These are phyloP conservation scores for Anadara kagoshimensis DNA, from an alignment of 1,140 invertebrate genomes.

Conservation along the genomic window DNA sequence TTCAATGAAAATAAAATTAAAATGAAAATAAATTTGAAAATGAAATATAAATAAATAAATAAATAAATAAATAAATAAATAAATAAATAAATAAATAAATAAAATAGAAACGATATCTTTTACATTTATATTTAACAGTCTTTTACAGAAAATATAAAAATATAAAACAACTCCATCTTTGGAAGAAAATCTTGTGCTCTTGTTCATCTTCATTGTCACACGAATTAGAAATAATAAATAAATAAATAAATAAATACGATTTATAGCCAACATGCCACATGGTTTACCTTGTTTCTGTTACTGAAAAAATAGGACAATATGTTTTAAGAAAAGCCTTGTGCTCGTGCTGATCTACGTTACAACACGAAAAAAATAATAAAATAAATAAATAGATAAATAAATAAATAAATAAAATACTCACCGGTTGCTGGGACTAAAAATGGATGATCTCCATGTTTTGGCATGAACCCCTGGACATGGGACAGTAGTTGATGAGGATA, in stretches of 20 bases:
- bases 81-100: neutral
- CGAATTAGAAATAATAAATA: too few relatives aligned
- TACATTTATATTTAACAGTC: neutral
- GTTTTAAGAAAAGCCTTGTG: too few relatives aligned
- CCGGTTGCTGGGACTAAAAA: slow-evolving; percentile 74
- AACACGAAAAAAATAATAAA: neutral
- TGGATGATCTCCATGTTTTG: slow-evolving; percentile 75
- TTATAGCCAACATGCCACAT: too few relatives aligned
- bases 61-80: neutral
- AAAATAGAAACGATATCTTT: neutral
- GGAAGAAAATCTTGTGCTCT: too few relatives aligned
- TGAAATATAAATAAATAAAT: neutral
- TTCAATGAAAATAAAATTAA: too few relatives aligned
- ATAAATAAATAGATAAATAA: neutral
- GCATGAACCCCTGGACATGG: slow-evolving; percentile 75
- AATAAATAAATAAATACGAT: too few relatives aligned
- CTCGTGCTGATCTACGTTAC: too few relatives aligned
- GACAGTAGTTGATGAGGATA: slow-evolving; percentile 71
- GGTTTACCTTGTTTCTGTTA: too few relatives aligned
- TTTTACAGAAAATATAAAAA: neutral
- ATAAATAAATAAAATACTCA: slow-evolving; percentile 68
- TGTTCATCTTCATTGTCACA: too few relatives aligned
- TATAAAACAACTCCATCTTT: neutral
- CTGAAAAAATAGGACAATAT: too few relatives aligned
- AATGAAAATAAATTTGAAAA: too few relatives aligned